Evolutionary conservation across 2,797 vertebrate genomes (phyloP), one percentile per base, ranked within the genome.

Genomic region (Anguilla pacifica): DNA sequence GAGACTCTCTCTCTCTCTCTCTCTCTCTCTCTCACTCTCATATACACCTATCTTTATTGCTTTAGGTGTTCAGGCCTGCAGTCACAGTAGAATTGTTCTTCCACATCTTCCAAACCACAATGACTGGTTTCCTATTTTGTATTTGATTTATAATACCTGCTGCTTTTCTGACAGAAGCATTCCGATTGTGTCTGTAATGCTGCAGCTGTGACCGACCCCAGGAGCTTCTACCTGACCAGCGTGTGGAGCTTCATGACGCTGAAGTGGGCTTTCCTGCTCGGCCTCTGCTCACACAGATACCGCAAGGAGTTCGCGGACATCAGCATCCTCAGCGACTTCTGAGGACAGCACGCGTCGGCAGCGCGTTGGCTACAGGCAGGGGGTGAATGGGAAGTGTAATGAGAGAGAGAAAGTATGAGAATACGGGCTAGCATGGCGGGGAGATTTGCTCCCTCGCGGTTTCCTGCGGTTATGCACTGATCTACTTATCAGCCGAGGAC

Each of bases 281-380:
- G 95, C n/a, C 89, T 98, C 39, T 95, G 96, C 0, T 94, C 98
- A 0, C 94, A 96, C 91, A 97, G 97, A 31, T 99, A 99, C 95
- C 95, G 96, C 83, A 96, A 96, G 2, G 98, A 99, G 93, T 99
- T 99, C 0, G 97, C 97, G 0, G 98, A 99, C 95, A 97, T 99
- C 96, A 97, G 97, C 86, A 99, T 99, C 95, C 98, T 99, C 93
- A 98, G 97, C 87, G 97, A 99, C 94, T 99, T 99, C 95, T 99
- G 91, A 97, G 55, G 70, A 13, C 6, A 15, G 53, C 17, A 7
- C 25, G 53, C 49, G 0, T 6, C 61, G 22, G 49, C 46, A 13
- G 9, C 28, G 59, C 15, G 64, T 85, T 72, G 0, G 11, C 51
- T 49, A 43, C 82, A 49, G 43, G 74, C 82, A 9, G 4, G 77